phyloP scores from a whole-genome alignment of 2,113 vertebrate species.

The Chamaea fasciata region DNA sequence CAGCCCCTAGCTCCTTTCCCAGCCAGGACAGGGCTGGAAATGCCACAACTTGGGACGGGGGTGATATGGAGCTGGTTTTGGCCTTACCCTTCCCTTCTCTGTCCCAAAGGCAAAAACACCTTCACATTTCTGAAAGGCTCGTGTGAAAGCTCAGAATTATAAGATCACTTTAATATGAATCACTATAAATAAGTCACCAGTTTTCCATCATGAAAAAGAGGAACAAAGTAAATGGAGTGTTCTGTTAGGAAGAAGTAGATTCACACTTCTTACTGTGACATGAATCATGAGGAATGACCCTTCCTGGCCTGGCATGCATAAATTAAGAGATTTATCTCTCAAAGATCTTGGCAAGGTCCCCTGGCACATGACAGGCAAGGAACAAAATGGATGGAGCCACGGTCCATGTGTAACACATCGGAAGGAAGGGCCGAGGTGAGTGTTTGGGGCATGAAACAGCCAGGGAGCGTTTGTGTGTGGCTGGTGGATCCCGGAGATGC shows the following conservation, averaged over 20 bases:
- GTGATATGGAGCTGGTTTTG: not conserved
- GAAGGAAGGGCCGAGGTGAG: not conserved
- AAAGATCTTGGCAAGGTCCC: not conserved
- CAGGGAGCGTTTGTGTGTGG: not conserved
- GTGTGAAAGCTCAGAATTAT: not conserved
- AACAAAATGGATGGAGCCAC: not conserved
- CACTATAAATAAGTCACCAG: not conserved
- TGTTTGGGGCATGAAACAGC: not conserved
- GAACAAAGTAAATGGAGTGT: not conserved
- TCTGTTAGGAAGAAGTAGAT: not conserved
- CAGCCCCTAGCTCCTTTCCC: not conserved
- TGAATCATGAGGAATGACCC: not conserved
- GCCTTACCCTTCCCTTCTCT: not conserved
- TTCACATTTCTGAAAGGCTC: not conserved
- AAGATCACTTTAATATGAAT: not conserved
- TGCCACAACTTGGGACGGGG: accelerated
- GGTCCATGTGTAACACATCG: accelerated
- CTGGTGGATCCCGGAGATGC: not conserved
- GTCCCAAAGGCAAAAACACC: not conserved
- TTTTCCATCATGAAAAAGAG: not conserved
- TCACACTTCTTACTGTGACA: not conserved
- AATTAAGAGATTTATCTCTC: not conserved
- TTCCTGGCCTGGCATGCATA: not conserved
- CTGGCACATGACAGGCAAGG: not conserved
- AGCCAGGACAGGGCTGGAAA: not conserved